Evolutionary conservation across 2,113 vertebrate genomes (phyloP).

Genomic region (Malurus cyaneus): DNA sequence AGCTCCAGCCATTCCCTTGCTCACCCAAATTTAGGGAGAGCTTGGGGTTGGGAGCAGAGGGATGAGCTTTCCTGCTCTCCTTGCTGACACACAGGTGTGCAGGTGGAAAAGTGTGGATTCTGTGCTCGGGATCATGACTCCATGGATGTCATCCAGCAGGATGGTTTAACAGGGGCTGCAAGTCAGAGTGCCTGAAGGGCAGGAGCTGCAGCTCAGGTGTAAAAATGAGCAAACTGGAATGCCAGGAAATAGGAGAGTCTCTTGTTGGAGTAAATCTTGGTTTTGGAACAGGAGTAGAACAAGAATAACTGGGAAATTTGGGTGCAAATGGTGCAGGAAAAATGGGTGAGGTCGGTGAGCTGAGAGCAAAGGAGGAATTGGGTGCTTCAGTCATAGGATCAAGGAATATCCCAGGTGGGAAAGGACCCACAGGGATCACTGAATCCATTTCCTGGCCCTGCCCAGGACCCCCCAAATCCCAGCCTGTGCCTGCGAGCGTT

Average conservation of each 20-base stretch:
- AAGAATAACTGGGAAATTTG: slow-evolving; percentile 10
- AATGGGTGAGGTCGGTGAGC: background rate
- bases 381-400: background rate
- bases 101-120: background rate
- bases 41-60: background rate
- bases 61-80: background rate
- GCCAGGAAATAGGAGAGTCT: background rate
- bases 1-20: background rate
- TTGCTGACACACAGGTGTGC: background rate
- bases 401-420: background rate
- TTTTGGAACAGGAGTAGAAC: background rate
- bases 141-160: background rate
- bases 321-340: background rate
- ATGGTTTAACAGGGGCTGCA: background rate
- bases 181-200: background rate
- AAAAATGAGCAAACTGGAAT: background rate
- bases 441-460: background rate
- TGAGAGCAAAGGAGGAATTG: background rate
- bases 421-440: background rate
- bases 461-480: background rate
- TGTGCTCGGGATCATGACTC: background rate
- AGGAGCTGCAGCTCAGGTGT: background rate
- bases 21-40: background rate
- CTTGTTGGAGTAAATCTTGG: background rate
- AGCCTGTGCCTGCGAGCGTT: background rate